Base-by-base conservation (phyloP, 2,797 vertebrate genomes). In the Hydrolagus colliei region DNA sequence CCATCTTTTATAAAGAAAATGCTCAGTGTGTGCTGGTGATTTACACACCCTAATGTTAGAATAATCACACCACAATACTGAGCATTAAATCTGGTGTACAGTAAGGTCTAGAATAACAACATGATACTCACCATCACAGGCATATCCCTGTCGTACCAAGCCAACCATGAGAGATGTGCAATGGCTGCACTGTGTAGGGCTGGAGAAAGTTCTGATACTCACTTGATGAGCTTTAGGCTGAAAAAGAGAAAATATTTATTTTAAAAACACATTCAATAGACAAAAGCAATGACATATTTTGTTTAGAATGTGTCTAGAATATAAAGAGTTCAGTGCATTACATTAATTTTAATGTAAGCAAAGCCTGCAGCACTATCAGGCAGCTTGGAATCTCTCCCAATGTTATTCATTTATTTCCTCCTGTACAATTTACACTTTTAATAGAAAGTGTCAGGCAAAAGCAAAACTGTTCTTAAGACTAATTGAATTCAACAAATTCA, bases 161-260 rank as follows among this genome's bases (percentile, higher is more conserved):
- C 98, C 97, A 86, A 98, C 96, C 97, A 99, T 98, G 78, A 99
- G 93, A 0, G 98, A 98, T n/a, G 96, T 97, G 92, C 98, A 99
- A 90, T 99, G 97, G 61, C 96, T 96, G 91, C 98, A 99, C 88
- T 98, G 97, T 0, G 96, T 96, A 0, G 98, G 97, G 87, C 96
- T 98, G 87, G 94, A 93, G 92, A 99, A 99, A 0, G 96, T 96
- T 93, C 95, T 98, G 92, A 99, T 95, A 90, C 93, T 96, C 91
- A 99, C 93, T 91, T 98, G 97, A 88, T 99, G 98, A 88, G 97
- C 97, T 93, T 95, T 98, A 9, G 97, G 97, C 97, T 99, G 93
- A 16, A 89, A 89, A 87, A 90, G 12, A 90, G 32, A 88, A 78
- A 86, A 65, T 74, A 68, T 86, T 88, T 84, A 86, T 89, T 86